Evolutionary conservation across 2,888 invertebrate genomes (phyloP).

Genomic region (Dynastes maya): DNA sequence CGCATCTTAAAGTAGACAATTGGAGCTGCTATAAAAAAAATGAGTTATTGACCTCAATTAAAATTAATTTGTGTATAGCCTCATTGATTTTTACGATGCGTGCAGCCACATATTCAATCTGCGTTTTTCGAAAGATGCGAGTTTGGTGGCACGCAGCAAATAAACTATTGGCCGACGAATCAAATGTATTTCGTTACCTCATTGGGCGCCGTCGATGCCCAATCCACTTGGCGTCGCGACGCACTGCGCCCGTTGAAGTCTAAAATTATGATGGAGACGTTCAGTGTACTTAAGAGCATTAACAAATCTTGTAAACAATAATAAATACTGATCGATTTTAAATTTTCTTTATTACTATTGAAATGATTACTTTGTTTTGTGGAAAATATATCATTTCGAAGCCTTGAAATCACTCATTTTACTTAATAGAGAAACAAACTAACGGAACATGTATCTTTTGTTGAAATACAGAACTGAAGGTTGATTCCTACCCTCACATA

Average conservation of each 20-base stretch:
- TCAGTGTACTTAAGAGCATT: too few species aligned
- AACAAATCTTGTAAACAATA: too few species aligned
- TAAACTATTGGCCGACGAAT: conserved; percentile 42
- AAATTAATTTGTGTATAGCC: background rate
- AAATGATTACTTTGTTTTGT: too few species aligned
- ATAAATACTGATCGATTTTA: too few species aligned
- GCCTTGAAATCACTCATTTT: too few species aligned
- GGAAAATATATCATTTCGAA: too few species aligned
- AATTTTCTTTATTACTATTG: too few species aligned
- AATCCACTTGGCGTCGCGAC: conserved; percentile 46
- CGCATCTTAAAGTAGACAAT: background rate
- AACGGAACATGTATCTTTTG: too few species aligned
- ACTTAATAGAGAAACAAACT: too few species aligned
- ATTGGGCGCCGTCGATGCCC: conserved; percentile 35
- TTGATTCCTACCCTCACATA: too few species aligned
- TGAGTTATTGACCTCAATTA: conserved; percentile 5
- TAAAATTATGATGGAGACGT: conserved; percentile 10
- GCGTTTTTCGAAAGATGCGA: conserved; percentile 5
- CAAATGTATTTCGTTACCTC: conserved; percentile 15
- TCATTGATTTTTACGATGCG: background rate
- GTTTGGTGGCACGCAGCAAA: conserved; percentile 8
- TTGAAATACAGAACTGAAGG: too few species aligned
- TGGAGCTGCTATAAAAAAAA: background rate
- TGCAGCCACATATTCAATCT: background rate
- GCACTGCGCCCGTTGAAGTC: conserved; percentile 19